These are phyloP conservation scores for Nymphalis c-album DNA, from an alignment of 2,888 invertebrate species.

Conservation along the genomic window DNA sequence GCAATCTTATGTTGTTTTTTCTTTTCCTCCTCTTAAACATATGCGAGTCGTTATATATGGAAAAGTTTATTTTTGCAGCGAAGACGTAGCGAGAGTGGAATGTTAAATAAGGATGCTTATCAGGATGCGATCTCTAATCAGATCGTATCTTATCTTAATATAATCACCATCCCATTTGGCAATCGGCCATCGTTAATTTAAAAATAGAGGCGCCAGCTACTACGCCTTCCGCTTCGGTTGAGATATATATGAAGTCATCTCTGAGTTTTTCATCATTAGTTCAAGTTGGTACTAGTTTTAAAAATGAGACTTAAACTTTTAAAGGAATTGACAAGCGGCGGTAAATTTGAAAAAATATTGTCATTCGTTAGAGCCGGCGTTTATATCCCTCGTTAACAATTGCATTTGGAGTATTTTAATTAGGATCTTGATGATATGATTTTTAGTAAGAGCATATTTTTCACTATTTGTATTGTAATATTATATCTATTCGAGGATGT, in stretches of 20 bases:
- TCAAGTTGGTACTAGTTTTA: no score
- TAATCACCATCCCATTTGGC: slow-evolving; percentile 21
- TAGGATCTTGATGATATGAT: no score
- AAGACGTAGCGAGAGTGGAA: slow-evolving; percentile 13
- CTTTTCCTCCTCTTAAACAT: background rate
- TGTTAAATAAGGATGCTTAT: slow-evolving; percentile 2
- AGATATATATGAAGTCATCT: background rate
- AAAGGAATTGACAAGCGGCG: no score
- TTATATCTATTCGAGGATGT: no score
- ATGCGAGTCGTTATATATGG: slow-evolving; percentile 7
- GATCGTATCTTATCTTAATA: slow-evolving; percentile 22
- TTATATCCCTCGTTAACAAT: no score
- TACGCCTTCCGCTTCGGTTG: background rate
- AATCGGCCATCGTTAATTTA: slow-evolving; percentile 20
- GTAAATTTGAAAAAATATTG: no score
- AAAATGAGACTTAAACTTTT: no score
- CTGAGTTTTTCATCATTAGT: background rate
- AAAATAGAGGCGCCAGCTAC: background rate
- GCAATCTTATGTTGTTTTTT: background rate
- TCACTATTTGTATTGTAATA: no score
- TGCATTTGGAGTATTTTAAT: no score
- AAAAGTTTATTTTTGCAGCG: slow-evolving; percentile 4
- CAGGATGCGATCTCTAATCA: slow-evolving; percentile 24
- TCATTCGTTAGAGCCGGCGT: no score
- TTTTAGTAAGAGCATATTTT: no score